These are phyloP conservation scores for Odontamblyopus rebecca DNA, from an alignment of 2,797 vertebrate species.

Conservation along the genomic window DNA sequence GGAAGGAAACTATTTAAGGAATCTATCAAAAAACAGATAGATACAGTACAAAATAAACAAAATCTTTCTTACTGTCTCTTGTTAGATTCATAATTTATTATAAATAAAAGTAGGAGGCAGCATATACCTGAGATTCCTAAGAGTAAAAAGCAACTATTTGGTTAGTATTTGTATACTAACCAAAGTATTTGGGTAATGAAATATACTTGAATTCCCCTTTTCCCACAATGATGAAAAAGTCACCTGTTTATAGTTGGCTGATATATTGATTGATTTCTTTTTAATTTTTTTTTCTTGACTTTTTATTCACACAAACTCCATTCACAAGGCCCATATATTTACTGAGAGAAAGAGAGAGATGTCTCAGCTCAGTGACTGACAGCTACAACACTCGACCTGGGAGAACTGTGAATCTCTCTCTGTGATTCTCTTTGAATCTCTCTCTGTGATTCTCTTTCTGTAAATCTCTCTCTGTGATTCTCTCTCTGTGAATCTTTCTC, in stretches of 20 bases:
- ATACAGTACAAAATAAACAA: neutral
- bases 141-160: no score
- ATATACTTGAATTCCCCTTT: neutral
- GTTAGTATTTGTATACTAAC: no score
- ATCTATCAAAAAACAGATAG: neutral
- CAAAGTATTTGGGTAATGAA: neutral
- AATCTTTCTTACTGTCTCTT: neutral
- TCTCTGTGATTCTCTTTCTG: no score
- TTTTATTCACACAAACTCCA: neutral
- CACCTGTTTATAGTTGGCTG: neutral
- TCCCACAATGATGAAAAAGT: no score
- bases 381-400: constrained; percentile 59
- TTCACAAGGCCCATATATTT: neutral
- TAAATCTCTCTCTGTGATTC: constrained; percentile 66
- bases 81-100: neutral
- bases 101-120: neutral
- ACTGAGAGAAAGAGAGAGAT: constrained; percentile 71
- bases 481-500: constrained; percentile 57
- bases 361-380: constrained; percentile 57
- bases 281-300: neutral
- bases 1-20: neutral
- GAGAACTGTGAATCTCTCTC: constrained; percentile 47
- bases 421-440: no score
- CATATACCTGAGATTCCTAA: neutral
- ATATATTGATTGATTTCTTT: neutral